Base-by-base conservation (phyloP, 2,888 invertebrate genomes). In the Thymelicus lineola region DNA sequence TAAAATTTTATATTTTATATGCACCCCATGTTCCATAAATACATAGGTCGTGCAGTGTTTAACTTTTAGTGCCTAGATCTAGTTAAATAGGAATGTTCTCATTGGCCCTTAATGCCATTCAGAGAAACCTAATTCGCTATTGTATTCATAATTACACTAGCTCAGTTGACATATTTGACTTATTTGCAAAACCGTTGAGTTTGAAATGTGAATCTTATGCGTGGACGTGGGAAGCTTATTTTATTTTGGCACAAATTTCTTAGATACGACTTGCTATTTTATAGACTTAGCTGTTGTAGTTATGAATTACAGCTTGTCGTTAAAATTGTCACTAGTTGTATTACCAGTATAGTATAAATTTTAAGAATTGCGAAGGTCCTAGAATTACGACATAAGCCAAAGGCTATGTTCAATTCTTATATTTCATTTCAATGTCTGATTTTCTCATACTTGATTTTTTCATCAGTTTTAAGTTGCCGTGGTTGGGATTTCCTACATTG, bases 281-380 rank as follows among this genome's bases (percentile, higher is more conserved):
- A 45, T 53, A 1, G 14, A 12, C 9, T 48, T 46, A 9, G 42
- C 15, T 59, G 42, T 59, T 71, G 79, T 80, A 81, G 80, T 84
- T 85, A 85, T 84, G 84, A 84, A 80, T 88, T 85, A 87, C 80
- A 82, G 76, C 82, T 74, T 75, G 77, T 80, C 79, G 80, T 87
- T 87, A 87, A 80, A 79, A 71, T 38, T 73, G 77, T 73, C 73
- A 66, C 73, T 75, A 74, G 72, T 66, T 76, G 62, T 68, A 62
- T 77, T 79, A 79, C 77, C 71, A 71, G 65, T n/a, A 50, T 58
- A 72, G 70, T 73, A 74, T 77, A 75, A 78, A 77, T 71, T 74
- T 73, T 76, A 72, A 75, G 74, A 68, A 48, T 50, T 50, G 50
- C n/a, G 12, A 58, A 50, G 59, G 53, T 50, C 14, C 42, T 57